These are phyloP conservation scores for Bradypodion pumilum DNA, from an alignment of 2,797 vertebrate genomes.

Conservation along the genomic window DNA sequence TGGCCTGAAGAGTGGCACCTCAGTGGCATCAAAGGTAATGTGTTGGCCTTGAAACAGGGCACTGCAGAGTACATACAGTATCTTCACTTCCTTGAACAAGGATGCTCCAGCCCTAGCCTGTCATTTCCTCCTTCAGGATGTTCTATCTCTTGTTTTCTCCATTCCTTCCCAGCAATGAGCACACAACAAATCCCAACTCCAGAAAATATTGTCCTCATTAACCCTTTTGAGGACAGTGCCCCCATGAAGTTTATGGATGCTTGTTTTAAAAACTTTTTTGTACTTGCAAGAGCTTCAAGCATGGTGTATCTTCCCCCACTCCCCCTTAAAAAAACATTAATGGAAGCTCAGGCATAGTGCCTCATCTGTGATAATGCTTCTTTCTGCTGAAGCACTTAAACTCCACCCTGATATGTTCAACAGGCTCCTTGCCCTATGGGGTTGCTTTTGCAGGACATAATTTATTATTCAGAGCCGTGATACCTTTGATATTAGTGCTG, in stretches of 20 bases:
- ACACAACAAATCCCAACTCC: background rate
- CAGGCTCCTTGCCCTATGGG: background rate
- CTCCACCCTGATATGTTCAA: background rate
- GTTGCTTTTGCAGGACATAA: background rate
- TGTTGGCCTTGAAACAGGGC: background rate
- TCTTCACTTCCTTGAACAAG: background rate
- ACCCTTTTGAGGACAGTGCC: background rate
- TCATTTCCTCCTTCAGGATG: background rate
- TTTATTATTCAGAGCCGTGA: background rate
- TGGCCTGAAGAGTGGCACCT: slow-evolving; percentile 79
- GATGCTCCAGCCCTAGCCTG: background rate
- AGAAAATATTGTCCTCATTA: background rate
- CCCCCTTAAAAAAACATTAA: background rate
- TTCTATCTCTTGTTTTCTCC: too few species aligned
- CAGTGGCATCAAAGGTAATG: slow-evolving; percentile 80
- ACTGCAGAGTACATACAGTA: background rate
- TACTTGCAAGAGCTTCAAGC: background rate
- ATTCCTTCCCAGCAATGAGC: background rate
- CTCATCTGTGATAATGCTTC: background rate
- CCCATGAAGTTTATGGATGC: background rate
- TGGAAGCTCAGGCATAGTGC: background rate
- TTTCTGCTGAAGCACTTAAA: background rate
- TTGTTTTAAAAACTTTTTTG: too few species aligned
- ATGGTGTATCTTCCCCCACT: background rate
- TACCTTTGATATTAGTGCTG: background rate